Conservation (phyloP, 2,888 invertebrate species). For the Nephrotoma flavescens region DNA sequence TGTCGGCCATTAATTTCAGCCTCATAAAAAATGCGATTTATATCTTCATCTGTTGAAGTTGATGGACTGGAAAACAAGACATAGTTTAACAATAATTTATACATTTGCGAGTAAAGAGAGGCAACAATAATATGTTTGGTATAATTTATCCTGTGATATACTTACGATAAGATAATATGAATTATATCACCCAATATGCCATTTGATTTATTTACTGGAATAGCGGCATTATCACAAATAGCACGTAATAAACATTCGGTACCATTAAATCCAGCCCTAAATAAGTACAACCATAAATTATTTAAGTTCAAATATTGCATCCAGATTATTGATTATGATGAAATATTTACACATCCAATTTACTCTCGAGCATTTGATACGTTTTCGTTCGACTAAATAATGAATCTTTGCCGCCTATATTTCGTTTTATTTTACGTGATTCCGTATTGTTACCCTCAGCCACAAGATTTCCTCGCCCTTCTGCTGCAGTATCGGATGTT, state of each 20-base stretch:
- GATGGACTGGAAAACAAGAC: not conserved
- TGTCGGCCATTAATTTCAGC: not conserved
- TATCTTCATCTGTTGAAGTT: not conserved
- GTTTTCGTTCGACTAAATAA: not conserved
- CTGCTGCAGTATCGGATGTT: not conserved
- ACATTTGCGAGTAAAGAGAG: not conserved
- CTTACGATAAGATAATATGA: not conserved
- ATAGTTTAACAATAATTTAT: not conserved
- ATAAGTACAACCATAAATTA: not conserved
- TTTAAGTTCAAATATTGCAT: not conserved
- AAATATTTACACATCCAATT: not conserved
- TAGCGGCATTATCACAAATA: not conserved
- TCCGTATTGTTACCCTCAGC: not conserved
- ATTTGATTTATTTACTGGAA: not conserved
- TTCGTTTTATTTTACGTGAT: not conserved
- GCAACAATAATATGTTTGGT: too few relatives aligned
- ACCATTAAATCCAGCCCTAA: not conserved
- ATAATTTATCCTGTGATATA: not conserved
- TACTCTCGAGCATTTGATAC: not conserved
- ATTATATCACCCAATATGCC: not conserved
- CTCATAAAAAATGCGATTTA: not conserved
- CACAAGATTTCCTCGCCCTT: not conserved
- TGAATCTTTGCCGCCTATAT: not conserved
- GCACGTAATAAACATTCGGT: not conserved
- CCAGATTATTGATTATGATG: too few relatives aligned